These are phyloP conservation scores for Xiphorhynchus erythropygius DNA, from an alignment of 2,797 vertebrate genomes.

Conservation along the genomic window DNA sequence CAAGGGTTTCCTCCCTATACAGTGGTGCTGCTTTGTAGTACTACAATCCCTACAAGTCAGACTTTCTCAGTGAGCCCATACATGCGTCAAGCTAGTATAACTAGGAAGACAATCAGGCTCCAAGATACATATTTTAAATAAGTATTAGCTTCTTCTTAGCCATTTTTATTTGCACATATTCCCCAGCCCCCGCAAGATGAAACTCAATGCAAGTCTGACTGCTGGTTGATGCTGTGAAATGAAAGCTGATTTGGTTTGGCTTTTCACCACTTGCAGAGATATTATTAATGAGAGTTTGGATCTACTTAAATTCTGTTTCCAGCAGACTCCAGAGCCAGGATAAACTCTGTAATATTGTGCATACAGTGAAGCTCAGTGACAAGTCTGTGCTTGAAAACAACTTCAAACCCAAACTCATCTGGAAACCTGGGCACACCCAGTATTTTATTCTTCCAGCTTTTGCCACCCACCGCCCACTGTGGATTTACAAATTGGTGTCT, in stretches of 20 bases:
- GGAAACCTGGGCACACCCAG: not conserved
- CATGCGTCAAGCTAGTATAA: fast-evolving
- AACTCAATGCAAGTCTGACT: not conserved
- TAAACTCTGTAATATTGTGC: not conserved
- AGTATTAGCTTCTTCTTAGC: not conserved
- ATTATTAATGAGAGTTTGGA: not conserved
- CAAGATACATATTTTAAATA: not conserved
- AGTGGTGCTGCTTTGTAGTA: not conserved
- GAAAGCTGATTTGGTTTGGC: not conserved
- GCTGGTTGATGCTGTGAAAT: not conserved
- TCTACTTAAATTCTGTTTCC: not conserved
- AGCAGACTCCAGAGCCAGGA: not conserved
- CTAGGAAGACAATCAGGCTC: not conserved
- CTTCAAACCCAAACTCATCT: constrained; percentile 4
- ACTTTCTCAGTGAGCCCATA: not conserved
- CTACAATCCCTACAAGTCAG: not conserved
- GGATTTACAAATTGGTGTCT: constrained; percentile 26
- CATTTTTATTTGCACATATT: not conserved
- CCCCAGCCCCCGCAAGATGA: not conserved
- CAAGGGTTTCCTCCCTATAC: not conserved
- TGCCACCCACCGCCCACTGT: not conserved
- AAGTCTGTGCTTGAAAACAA: constrained; percentile 3
- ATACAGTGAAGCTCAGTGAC: not conserved
- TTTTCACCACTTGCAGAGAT: not conserved
- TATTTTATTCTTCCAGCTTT: not conserved